Evolutionary conservation across 2,888 invertebrate genomes (phyloP), one percentile per base, ranked within the genome.

Genomic region (Yponomeuta plumbellus): DNA sequence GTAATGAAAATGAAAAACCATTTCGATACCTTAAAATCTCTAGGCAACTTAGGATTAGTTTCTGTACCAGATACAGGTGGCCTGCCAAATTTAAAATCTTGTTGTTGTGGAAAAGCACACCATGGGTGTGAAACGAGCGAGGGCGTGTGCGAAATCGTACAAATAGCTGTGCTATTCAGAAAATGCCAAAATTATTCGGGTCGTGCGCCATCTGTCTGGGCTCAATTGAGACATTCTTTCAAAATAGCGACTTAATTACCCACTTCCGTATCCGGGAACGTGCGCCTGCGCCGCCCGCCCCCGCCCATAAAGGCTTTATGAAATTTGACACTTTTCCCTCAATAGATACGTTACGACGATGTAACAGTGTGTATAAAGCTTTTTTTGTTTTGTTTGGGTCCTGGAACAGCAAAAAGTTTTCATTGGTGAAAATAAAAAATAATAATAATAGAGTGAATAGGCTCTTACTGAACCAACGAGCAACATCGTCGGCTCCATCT

Each of bases 221-320:
- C 75, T 71, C 75, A 80, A 89, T 90, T 87, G 85, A 89, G 88
- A 90, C 84, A 89, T 90, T 87, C 86, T 90, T 85, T 88, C 87
- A 72, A 88, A 88, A 88, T 89, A 83, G 81, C 79, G 72, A 70
- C 79, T 77, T 90, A 90, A 91, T 90, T 88, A 90, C 80, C 77
- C 70, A 82, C 82, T 88, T 91, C 90, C 90, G 88, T 71, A 82
- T 88, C 88, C 90, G 87, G 80, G 68, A 52, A 52, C 44, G 44
- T 75, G 83, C 89, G 88, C 88, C 89, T 86, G 91, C 88, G 86
- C 88, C 79, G 80, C 78, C 74, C 74, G 74, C 78, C 85, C 89
- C 88, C 74, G 76, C 88, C 66, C 71, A 71, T 77, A 77, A 70
- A 76, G 76, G 73, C 73, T 78, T 77, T 72, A 74, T 76, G 85